A percentile compares a stretch with the other conserved stretches of the same genome.
phyloP scores from a whole-genome alignment of 2,113 vertebrate genomes.

The Tupaia tana region DNA sequence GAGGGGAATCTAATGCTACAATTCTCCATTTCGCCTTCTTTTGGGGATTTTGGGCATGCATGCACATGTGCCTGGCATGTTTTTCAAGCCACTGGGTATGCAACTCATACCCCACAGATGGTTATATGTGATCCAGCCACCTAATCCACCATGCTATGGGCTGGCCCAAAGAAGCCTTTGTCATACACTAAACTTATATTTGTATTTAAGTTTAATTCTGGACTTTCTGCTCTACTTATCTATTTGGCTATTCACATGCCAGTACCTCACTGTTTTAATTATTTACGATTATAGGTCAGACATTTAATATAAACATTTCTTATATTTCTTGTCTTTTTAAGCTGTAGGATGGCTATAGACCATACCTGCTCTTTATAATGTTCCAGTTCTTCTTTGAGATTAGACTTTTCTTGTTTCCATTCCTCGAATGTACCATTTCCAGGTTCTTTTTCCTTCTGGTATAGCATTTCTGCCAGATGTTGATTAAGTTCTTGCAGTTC shows the following conservation, averaged over 20 bases:
- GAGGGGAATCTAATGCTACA: too few relatives aligned
- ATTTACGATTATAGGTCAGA: not conserved
- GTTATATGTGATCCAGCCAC: too few relatives aligned
- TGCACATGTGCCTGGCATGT: too few relatives aligned
- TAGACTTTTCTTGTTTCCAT: constrained; percentile 82
- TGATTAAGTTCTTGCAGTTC: constrained; percentile 88
- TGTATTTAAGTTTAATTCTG: not conserved
- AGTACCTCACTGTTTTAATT: not conserved
- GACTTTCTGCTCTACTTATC: not conserved
- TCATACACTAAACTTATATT: not conserved
- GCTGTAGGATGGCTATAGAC: not conserved
- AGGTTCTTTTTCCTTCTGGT: constrained; percentile 83
- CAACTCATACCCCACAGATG: too few relatives aligned
- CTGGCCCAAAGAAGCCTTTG: too few relatives aligned
- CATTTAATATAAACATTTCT: not conserved
- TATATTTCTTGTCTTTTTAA: not conserved
- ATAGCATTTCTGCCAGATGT: constrained; percentile 85
- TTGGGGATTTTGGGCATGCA: too few relatives aligned
- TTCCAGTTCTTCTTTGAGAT: constrained; percentile 85
- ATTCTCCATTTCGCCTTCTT: too few relatives aligned
- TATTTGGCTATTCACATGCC: not conserved
- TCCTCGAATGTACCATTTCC: constrained; percentile 74
- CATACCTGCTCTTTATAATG: constrained; percentile 82
- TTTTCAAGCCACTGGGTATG: too few relatives aligned
- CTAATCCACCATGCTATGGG: too few relatives aligned